Percentiles rank a stretch among this genome's conserved stretches.
phyloP scores from a whole-genome alignment of 2,888 invertebrate species.

The Gandaritis pyraliata region DNA sequence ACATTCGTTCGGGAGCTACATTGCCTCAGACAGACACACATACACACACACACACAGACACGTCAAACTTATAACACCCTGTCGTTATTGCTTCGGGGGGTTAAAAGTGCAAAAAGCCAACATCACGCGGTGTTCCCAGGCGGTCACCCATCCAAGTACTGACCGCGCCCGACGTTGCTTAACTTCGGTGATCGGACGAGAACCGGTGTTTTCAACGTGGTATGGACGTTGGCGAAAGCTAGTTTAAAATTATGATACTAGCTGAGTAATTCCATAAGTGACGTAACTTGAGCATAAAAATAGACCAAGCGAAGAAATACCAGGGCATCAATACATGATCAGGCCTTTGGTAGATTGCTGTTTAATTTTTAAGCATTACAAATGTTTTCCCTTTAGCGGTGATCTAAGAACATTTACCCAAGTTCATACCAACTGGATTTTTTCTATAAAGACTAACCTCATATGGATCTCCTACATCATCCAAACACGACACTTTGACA shows the following conservation, averaged over 20 bases:
- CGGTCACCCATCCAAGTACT: constrained; percentile 71
- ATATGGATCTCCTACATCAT: constrained; percentile 10
- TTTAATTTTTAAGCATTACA: too few species aligned
- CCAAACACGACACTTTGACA: constrained; percentile 45
- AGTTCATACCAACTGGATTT: too few species aligned
- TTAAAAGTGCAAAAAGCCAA: constrained; percentile 56
- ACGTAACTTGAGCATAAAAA: not conserved
- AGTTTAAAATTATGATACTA: not conserved
- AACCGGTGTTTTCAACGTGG: constrained; percentile 55
- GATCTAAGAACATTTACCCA: too few species aligned
- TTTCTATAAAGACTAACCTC: not conserved
- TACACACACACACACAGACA: too few species aligned
- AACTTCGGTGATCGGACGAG: constrained; percentile 80
- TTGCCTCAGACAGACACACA: too few species aligned
- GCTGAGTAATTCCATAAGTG: not conserved
- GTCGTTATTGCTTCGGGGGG: too few species aligned
- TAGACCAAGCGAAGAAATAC: too few species aligned
- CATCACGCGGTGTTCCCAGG: constrained; percentile 64
- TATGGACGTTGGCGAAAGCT: constrained; percentile 36
- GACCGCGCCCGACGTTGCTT: constrained; percentile 77
- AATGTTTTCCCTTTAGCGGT: too few species aligned
- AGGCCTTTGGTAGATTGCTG: too few species aligned
- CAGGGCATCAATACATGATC: too few species aligned
- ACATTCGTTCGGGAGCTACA: too few species aligned
- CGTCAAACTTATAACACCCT: too few species aligned